Base-by-base conservation (phyloP, 1,140 invertebrate species). In the Globodera rostochiensis region DNA sequence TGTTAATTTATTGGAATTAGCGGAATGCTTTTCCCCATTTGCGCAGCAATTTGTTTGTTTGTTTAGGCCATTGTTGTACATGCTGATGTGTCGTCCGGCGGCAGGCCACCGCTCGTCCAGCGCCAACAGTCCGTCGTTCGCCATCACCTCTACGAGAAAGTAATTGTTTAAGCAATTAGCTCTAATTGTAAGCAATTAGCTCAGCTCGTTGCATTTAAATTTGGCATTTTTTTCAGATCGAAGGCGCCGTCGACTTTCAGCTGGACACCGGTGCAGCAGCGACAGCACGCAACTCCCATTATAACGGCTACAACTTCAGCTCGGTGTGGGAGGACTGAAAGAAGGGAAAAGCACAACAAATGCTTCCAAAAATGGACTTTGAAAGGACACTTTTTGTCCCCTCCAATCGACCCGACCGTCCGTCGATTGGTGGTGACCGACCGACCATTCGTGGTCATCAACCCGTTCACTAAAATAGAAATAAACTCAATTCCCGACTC, bases 241-340 rank as follows among this genome's bases (percentile, higher is more conserved):
- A 76, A 57, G 83, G 83, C 5, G 70, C 79, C 49, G 74, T 70
- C 67, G 75, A 82, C 57, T 79, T 84, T 8, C 77, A 82, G 80
- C 45, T 84, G 73, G 66, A 25, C 15, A 25, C 64, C 50, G 46
- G 8, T 36, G 81, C n/a, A 60, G 11, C 74, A 19, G 25, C n/a
- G 21, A 74, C 21, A 25, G 50, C 21, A 73, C 47, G 25, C 19
- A 13, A 25, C 6, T 73, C 79, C 49, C 67, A 50, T 49, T 74
- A 82, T 69, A 84, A 85, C 69, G 71, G 80, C 45, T 74, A 82
- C 83, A 73, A 83, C 66, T 69, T 83, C 21, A 83, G 69, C 36
- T 77, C 79, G 66, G 82, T 85, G 53, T 84, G 83, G 83, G 83
- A 84, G 9, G 83, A 84, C 71, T 84, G 80, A 82, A 13, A 21